These are phyloP conservation scores for Miniopterus natalensis DNA, from an alignment of 2,113 vertebrate genomes.

Conservation along the genomic window DNA sequence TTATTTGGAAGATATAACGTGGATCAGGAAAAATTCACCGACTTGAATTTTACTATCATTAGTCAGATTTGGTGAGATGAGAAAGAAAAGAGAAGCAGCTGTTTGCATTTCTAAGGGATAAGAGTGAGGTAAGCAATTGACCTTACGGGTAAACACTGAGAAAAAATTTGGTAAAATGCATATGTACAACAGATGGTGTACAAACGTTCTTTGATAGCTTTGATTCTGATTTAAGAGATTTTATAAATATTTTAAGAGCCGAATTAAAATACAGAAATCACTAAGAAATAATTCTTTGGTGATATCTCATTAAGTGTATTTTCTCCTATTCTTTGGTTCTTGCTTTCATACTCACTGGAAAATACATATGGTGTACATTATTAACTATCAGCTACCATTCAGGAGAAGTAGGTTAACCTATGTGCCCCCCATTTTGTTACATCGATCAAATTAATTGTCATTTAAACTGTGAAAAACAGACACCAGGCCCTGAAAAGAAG, in stretches of 20 bases:
- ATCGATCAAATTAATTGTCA: constrained; percentile 65
- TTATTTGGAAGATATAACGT: constrained; percentile 59
- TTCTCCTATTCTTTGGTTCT: constrained; percentile 27
- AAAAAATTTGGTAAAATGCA: background rate
- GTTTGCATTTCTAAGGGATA: constrained; percentile 14
- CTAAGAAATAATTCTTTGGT: background rate
- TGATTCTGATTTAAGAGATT: constrained; percentile 27
- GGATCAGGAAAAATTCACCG: constrained; percentile 47
- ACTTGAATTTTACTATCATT: constrained; percentile 71
- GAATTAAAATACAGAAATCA: constrained; percentile 41
- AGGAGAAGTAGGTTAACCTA: background rate
- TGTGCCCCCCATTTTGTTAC: background rate
- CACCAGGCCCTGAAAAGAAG: constrained; percentile 43
- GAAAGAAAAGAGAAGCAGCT: constrained; percentile 50
- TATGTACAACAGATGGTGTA: background rate
- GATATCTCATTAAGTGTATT: background rate
- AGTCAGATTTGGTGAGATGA: constrained; percentile 48
- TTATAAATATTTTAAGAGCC: background rate
- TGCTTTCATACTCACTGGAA: background rate
- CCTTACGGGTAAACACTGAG: constrained; percentile 53
- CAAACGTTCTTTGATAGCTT: background rate
- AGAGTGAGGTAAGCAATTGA: constrained; percentile 65
- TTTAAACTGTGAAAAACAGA: constrained; percentile 74
- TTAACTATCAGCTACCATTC: background rate
- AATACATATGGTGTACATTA: background rate